phyloP scores from a whole-genome alignment of 2,797 vertebrate genomes.

The Sebastolobus altivelis region DNA sequence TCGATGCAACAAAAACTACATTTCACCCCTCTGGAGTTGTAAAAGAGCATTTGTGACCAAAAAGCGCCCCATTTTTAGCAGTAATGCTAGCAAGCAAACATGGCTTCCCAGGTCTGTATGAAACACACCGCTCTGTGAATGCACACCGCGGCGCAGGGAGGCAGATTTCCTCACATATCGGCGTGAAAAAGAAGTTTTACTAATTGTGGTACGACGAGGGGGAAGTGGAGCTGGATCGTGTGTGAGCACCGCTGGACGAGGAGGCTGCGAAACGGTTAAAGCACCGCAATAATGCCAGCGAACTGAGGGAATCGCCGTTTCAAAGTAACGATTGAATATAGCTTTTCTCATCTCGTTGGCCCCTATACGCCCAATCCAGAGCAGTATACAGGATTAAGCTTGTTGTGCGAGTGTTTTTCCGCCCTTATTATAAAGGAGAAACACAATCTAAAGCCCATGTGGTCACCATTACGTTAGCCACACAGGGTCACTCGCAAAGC shows the following conservation, averaged over 20 bases:
- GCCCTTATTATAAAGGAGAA: constrained; percentile 67
- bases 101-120: constrained; percentile 84
- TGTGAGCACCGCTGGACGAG: constrained; percentile 68
- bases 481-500: constrained; percentile 84
- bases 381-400: constrained; percentile 48
- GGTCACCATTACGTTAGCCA: constrained; percentile 85
- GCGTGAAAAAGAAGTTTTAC: constrained; percentile 76
- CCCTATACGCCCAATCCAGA: constrained; percentile 72
- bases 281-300: constrained; percentile 81
- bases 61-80: constrained; percentile 76
- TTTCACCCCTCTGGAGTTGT: constrained; percentile 29
- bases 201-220: constrained; percentile 51
- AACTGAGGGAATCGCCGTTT: constrained; percentile 77
- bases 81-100: constrained; percentile 86
- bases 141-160: constrained; percentile 66
- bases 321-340: constrained; percentile 84
- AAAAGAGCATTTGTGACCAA: constrained; percentile 59
- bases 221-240: constrained; percentile 54
- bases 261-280: constrained; percentile 83
- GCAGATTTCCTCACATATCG: constrained; percentile 40
- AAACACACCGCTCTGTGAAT: constrained; percentile 76
- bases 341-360: constrained; percentile 75
- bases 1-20: not conserved
- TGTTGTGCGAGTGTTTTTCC: constrained; percentile 74
- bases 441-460: constrained; percentile 83